phyloP scores from a whole-genome alignment of 1,140 invertebrate species.

The fruit fly (Drosophila melanogaster) region DNA sequence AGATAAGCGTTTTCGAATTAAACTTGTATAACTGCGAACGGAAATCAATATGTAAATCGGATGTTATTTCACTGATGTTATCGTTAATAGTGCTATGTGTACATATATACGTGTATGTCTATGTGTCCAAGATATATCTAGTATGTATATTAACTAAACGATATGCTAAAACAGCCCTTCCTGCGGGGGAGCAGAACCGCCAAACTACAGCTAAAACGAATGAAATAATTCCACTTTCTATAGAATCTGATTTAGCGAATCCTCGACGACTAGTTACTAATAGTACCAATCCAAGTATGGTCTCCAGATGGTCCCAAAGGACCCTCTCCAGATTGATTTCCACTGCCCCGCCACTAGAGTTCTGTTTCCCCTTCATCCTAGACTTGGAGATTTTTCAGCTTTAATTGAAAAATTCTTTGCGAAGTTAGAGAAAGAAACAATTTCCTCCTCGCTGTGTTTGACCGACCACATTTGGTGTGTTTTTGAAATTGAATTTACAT shows the following conservation, averaged over 20 bases:
- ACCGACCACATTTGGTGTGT: conserved; percentile 38
- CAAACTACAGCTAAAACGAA: conserved; percentile 19
- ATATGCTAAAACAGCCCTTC: conserved; percentile 38
- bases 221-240: conserved; percentile 40
- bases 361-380: conserved; percentile 11
- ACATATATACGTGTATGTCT: conserved; percentile 44
- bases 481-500: conserved; percentile 65
- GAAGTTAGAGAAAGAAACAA: conserved; percentile 35
- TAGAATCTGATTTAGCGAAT: conserved; percentile 15
- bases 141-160: conserved; percentile 47
- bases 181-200: conserved; percentile 21
- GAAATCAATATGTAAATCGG: conserved; percentile 37
- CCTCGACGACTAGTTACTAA: conserved; percentile 15
- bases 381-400: conserved; percentile 64
- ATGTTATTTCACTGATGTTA: conserved; percentile 17
- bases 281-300: conserved; percentile 15
- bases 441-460: conserved; percentile 55
- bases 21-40: conserved; percentile 34
- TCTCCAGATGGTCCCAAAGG: not conserved
- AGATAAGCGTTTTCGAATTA: conserved; percentile 43
- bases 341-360: conserved; percentile 57
- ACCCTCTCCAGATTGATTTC: conserved; percentile 9
- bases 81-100: conserved; percentile 31
- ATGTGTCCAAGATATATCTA: conserved; percentile 60
- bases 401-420: conserved; percentile 57